Percentiles rank a stretch among this genome's conserved stretches.
phyloP scores from a whole-genome alignment of 2,888 invertebrate genomes.

The Calameuta filiformis region DNA sequence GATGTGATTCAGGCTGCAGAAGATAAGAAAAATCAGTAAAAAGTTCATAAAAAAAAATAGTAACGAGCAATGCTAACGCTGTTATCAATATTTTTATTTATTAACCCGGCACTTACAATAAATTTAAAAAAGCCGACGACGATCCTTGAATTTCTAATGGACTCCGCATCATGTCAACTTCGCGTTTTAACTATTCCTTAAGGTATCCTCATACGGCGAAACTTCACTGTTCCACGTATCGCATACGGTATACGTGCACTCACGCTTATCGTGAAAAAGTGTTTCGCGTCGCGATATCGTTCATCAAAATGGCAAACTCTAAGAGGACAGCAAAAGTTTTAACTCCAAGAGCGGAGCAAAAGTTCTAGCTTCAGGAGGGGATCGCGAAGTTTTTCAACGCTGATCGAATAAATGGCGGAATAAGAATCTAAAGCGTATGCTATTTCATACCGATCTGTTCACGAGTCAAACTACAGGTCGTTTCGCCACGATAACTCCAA shows the following conservation, averaged over 20 bases:
- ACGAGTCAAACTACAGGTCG: too few species aligned
- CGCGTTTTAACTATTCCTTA: not conserved
- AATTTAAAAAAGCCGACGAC: conserved; percentile 35
- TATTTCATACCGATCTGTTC: not conserved
- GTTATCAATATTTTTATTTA: not conserved
- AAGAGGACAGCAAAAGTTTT: not conserved
- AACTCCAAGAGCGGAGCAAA: too few species aligned
- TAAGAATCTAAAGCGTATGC: not conserved
- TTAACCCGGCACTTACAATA: conserved; percentile 37
- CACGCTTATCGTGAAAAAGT: not conserved
- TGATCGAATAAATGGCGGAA: not conserved
- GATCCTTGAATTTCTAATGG: conserved; percentile 28
- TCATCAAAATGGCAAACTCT: not conserved
- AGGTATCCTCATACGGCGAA: not conserved
- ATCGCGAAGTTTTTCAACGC: not conserved
- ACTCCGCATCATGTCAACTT: conserved; percentile 31
- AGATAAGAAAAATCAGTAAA: not conserved
- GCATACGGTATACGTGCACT: not conserved
- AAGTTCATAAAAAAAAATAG: not conserved
- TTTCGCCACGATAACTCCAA: too few species aligned
- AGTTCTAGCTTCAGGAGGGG: not conserved
- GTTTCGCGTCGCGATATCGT: not conserved
- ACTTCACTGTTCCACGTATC: not conserved
- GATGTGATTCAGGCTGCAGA: conserved; percentile 54
- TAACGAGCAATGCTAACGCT: not conserved